These are phyloP conservation scores for Maniola jurtina DNA, from an alignment of 1,140 invertebrate genomes.

Conservation along the genomic window DNA sequence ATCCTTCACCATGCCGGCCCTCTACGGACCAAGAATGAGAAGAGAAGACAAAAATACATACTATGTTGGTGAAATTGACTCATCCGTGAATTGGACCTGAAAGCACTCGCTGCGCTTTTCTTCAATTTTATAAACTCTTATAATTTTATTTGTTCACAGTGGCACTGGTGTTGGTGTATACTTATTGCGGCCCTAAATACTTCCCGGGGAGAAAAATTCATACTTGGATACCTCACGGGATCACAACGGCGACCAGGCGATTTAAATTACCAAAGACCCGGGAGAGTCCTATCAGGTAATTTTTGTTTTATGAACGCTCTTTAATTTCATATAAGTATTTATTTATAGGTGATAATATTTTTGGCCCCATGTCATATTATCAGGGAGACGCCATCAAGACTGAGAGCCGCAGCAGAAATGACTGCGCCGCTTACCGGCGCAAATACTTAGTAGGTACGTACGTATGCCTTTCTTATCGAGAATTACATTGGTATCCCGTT, in stretches of 20 bases:
- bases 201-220: constrained; percentile 74
- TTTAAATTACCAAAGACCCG: constrained; percentile 87
- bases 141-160: constrained; percentile 45
- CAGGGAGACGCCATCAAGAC: too few relatives aligned
- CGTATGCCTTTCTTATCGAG: too few relatives aligned
- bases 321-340: background rate
- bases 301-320: too few relatives aligned
- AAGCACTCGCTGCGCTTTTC: too few relatives aligned
- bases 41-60: too few relatives aligned
- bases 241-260: constrained; percentile 87
- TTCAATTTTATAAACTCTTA: background rate
- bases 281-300: constrained; percentile 77
- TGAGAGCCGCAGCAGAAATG: background rate
- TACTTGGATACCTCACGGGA: constrained; percentile 88
- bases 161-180: constrained; percentile 51
- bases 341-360: background rate
- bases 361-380: too few relatives aligned
- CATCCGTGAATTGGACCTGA: too few relatives aligned
- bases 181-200: constrained; percentile 39
- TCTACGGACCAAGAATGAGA: too few relatives aligned
- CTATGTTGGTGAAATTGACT: too few relatives aligned
- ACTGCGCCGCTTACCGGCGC: background rate
- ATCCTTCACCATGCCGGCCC: too few relatives aligned
- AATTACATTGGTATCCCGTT: too few relatives aligned
- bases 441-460: too few relatives aligned